Evolutionary conservation across 2,113 vertebrate genomes (phyloP).

Genomic region (Labeo rohita): DNA sequence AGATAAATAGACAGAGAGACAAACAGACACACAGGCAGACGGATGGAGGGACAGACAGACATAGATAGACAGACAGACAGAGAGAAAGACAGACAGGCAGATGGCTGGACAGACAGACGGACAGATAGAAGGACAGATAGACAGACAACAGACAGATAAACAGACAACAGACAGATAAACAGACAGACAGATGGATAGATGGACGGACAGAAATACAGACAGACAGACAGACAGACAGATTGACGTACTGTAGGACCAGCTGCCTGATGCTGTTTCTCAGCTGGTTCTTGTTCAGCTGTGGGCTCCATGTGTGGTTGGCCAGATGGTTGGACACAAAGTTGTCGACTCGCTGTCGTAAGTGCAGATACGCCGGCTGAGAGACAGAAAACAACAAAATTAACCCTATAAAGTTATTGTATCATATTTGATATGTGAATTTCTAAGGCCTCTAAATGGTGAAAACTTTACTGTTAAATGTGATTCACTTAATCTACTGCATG

Average conservation of each 20-base stretch:
- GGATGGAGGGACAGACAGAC: neutral
- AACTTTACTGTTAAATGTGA: too few species aligned
- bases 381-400: neutral
- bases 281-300: conserved; percentile 98
- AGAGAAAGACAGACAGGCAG: neutral
- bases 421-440: neutral
- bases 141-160: neutral
- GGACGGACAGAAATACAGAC: neutral
- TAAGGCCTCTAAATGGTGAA: too few species aligned
- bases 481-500: too few species aligned
- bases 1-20: neutral
- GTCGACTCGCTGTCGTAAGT: conserved; percentile 94
- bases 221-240: neutral
- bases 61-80: neutral
- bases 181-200: neutral
- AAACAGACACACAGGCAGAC: neutral
- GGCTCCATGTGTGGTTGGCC: conserved; percentile 97
- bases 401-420: neutral
- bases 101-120: neutral
- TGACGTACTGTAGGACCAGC: conserved; percentile 94
- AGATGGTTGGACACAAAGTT: conserved; percentile 98
- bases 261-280: conserved; percentile 97
- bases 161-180: neutral
- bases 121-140: neutral
- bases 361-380: conserved; percentile 93